Evolutionary conservation across 1,140 invertebrate species (phyloP).

Genomic region (Ostrea denselamellosa): DNA sequence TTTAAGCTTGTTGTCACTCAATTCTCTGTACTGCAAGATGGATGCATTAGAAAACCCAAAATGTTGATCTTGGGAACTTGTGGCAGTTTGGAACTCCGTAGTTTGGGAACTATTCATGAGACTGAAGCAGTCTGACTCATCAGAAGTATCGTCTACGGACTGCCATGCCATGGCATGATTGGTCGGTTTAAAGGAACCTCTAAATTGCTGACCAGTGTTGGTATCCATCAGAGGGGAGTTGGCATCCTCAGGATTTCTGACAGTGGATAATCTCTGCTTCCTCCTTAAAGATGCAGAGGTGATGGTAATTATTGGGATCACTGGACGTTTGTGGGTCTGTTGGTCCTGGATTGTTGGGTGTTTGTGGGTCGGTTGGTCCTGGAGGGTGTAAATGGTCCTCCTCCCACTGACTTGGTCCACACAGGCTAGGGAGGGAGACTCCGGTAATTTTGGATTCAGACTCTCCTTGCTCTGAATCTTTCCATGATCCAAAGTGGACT

Average conservation of each 20-base stretch:
- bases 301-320: neutral
- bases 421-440: neutral
- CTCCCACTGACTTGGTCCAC: neutral
- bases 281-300: neutral
- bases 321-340: neutral
- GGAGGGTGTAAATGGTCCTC: too few relatives aligned
- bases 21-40: neutral
- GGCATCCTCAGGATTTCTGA: neutral
- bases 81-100: neutral
- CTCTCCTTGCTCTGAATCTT: neutral
- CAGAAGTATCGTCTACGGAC: neutral
- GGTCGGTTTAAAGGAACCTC: neutral
- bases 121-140: neutral
- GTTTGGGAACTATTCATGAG: neutral
- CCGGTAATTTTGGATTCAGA: neutral
- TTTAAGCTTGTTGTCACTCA: neutral
- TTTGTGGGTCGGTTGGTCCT: too few relatives aligned
- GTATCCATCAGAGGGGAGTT: neutral
- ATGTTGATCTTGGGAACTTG: neutral
- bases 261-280: constrained; percentile 6
- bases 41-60: neutral
- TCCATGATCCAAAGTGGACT: neutral
- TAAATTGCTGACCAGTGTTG: neutral
- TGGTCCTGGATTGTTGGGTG: neutral
- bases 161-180: constrained; percentile 5